Conservation (phyloP, 2,113 vertebrate genomes). For the Ochotona princeps region DNA sequence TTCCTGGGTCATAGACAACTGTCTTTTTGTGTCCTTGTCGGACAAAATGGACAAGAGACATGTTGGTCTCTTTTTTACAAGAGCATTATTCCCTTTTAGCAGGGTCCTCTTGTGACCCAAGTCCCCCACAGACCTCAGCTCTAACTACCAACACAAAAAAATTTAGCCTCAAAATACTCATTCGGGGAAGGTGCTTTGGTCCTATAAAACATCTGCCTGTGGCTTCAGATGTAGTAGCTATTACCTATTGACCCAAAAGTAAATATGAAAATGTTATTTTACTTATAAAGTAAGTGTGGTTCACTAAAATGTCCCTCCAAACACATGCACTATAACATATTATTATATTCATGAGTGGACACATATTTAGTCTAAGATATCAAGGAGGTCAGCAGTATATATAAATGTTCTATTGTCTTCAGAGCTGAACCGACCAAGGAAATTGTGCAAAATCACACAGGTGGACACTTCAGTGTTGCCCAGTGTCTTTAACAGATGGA, state of each 20-base stretch:
- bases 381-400: neutral
- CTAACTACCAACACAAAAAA: neutral
- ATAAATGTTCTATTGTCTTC: neutral
- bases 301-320: conserved; percentile 15
- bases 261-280: neutral
- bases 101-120: neutral
- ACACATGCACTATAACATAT: neutral
- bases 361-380: neutral
- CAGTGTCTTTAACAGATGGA: conserved; percentile 54
- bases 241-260: neutral
- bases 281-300: neutral
- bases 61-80: neutral
- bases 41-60: neutral
- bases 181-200: neutral
- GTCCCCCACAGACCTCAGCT: neutral
- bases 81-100: neutral
- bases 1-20: neutral
- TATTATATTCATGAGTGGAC: neutral
- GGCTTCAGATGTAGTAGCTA: neutral
- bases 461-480: conserved; percentile 8
- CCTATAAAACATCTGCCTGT: neutral
- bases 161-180: neutral
- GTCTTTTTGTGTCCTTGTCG: neutral
- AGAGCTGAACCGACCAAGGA: neutral
- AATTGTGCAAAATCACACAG: conserved; percentile 38